These are phyloP conservation scores for Prietella phreatophila DNA, from an alignment of 2,113 vertebrate genomes.

Conservation along the genomic window DNA sequence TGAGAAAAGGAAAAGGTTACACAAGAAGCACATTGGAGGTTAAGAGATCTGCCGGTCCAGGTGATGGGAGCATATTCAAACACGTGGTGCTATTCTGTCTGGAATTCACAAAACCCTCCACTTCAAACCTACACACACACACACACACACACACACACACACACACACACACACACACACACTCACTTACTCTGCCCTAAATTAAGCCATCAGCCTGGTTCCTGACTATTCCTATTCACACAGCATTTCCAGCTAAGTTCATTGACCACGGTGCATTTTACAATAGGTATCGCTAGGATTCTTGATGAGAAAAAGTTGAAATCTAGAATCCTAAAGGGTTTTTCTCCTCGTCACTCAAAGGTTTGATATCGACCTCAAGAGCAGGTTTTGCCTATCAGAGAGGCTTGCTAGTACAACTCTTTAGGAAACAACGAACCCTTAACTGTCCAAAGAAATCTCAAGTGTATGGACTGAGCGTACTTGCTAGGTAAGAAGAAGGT, in stretches of 20 bases:
- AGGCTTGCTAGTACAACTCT: not conserved
- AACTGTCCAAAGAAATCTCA: not conserved
- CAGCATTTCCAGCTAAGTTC: not conserved
- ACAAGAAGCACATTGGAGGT: not conserved
- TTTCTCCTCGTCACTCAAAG: not conserved
- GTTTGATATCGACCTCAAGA: not conserved
- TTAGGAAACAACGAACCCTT: not conserved
- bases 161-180: not conserved
- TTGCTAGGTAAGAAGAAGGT: slow-evolving; percentile 3
- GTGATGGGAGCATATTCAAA: slow-evolving; percentile 13
- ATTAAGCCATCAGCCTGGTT: not conserved
- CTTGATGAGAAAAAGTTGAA: not conserved
- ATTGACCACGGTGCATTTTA: not conserved
- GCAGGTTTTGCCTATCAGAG: not conserved
- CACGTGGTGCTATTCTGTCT: slow-evolving; percentile 22
- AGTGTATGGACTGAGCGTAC: not conserved
- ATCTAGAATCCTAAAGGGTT: not conserved
- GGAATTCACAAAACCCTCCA: slow-evolving; percentile 41
- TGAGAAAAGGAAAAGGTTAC: not conserved
- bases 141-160: no score
- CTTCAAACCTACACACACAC: not conserved
- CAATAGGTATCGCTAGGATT: not conserved
- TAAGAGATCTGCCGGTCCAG: slow-evolving; percentile 10
- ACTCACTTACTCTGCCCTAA: not conserved
- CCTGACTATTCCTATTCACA: not conserved